These are phyloP conservation scores for Drosophila azteca DNA, from an alignment of 1,140 invertebrate species.

Conservation along the genomic window DNA sequence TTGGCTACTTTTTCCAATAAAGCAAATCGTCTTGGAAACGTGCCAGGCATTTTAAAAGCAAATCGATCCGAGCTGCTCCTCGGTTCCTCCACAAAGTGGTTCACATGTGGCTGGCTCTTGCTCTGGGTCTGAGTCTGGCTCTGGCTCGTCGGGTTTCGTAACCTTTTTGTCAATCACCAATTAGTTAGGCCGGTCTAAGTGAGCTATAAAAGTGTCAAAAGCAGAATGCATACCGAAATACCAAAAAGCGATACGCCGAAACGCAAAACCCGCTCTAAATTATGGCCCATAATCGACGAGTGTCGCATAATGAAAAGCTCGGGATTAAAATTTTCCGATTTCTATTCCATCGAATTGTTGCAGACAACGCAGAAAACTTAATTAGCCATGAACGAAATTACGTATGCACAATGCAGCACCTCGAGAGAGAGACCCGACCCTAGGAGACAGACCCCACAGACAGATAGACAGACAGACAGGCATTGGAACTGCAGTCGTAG, in stretches of 20 bases:
- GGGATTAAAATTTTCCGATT: conserved; percentile 53
- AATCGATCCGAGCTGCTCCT: conserved; percentile 26
- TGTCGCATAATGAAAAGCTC: conserved; percentile 58
- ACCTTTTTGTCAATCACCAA: conserved; percentile 58
- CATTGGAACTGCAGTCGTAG: conserved; percentile 24
- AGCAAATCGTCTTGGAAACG: conserved; percentile 67
- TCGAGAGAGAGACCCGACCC: too few relatives aligned
- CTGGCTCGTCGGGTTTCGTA: conserved; percentile 52
- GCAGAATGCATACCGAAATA: conserved; percentile 32
- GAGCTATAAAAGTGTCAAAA: conserved; percentile 78
- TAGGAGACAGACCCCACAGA: conserved; percentile 28
- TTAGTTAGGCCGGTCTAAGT: conserved; percentile 60
- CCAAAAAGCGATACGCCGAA: conserved; percentile 24
- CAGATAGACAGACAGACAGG: conserved; percentile 10
- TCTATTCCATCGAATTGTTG: conserved; percentile 59
- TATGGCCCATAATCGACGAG: conserved; percentile 65
- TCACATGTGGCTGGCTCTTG: conserved; percentile 28
- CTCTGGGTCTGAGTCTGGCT: too few relatives aligned
- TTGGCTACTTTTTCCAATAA: conserved; percentile 75
- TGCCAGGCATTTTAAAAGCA: conserved; percentile 69
- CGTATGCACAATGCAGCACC: conserved; percentile 55
- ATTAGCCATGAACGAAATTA: conserved; percentile 58
- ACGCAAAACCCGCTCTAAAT: conserved; percentile 54
- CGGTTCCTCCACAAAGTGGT: conserved; percentile 23
- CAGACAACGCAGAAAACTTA: conserved; percentile 56